These are phyloP conservation scores for Cynoglossus semilaevis DNA, from an alignment of 2,113 vertebrate species.

Conservation along the genomic window DNA sequence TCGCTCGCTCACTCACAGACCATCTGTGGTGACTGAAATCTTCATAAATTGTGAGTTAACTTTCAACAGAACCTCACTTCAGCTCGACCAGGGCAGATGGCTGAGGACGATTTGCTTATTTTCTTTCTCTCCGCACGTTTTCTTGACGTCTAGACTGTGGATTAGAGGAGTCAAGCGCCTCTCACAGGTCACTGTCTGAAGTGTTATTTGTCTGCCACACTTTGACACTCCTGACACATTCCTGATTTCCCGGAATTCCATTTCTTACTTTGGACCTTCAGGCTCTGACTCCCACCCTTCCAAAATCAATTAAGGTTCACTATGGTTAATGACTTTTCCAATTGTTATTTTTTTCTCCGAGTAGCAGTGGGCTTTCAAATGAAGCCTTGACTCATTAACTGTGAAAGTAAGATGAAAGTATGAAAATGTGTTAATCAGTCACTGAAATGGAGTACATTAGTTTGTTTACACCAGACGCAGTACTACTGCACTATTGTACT, in stretches of 20 bases:
- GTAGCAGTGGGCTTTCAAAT: neutral
- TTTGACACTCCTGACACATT: constrained; percentile 13
- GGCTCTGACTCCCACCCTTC: constrained; percentile 4
- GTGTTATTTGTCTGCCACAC: constrained; percentile 1
- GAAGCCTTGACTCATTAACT: constrained; percentile 11
- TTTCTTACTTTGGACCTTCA: neutral
- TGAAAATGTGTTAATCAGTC: neutral
- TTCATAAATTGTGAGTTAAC: too few species aligned
- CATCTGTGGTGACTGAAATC: too few species aligned
- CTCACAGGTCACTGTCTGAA: neutral
- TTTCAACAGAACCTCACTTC: too few species aligned
- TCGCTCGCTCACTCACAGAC: too few species aligned
- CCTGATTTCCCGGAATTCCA: neutral
- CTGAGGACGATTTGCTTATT: too few species aligned
- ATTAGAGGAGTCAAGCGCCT: constrained; percentile 8
- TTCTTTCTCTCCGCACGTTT: too few species aligned
- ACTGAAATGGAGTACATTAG: too few species aligned
- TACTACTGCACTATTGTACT: too few species aligned
- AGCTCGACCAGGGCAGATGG: too few species aligned
- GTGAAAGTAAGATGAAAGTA: neutral
- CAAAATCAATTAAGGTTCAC: constrained; percentile 16
- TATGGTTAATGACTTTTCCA: constrained; percentile 17
- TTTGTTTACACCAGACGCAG: too few species aligned
- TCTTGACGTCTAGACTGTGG: neutral
- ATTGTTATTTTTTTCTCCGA: neutral